phyloP scores from a whole-genome alignment of 2,888 invertebrate species.

The Acronicta aceris region DNA sequence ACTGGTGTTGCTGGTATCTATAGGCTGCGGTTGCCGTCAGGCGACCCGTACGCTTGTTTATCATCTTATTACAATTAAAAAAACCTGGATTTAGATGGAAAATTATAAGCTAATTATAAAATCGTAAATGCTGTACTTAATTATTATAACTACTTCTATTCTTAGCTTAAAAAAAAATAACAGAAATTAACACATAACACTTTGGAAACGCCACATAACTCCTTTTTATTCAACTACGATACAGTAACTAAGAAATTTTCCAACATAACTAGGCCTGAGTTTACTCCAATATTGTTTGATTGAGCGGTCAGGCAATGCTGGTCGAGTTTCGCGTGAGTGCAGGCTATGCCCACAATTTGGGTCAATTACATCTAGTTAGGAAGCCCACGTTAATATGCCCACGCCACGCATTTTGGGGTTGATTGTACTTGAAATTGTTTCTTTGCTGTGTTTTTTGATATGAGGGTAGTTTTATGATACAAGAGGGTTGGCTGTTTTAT shows the following conservation, averaged over 20 bases:
- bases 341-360: slow-evolving; percentile 40
- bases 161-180: slow-evolving; percentile 20
- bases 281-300: not conserved
- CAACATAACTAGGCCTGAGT: slow-evolving; percentile 2
- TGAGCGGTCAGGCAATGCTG: not conserved
- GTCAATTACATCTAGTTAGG: slow-evolving; percentile 52
- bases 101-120: not conserved
- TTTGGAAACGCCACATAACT: slow-evolving; percentile 37
- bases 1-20: too few species aligned
- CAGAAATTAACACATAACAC: slow-evolving; percentile 36
- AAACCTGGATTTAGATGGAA: too few species aligned
- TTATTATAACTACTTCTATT: slow-evolving; percentile 1
- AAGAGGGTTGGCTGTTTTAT: not conserved
- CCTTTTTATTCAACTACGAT: slow-evolving; percentile 38
- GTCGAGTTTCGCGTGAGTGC: slow-evolving; percentile 49
- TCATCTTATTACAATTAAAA: too few species aligned
- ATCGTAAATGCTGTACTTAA: not conserved
- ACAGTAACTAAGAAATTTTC: slow-evolving; percentile 12
- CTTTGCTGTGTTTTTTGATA: slow-evolving; percentile 17
- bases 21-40: too few species aligned
- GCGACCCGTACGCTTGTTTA: too few species aligned
- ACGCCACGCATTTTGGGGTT: slow-evolving; percentile 59
- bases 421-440: slow-evolving; percentile 51
- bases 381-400: slow-evolving; percentile 57
- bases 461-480: slow-evolving; percentile 45